Percentiles rank a stretch among this genome's conserved stretches.
Conservation (phyloP, 2,888 invertebrate species). For the Folsomia manolachei region DNA sequence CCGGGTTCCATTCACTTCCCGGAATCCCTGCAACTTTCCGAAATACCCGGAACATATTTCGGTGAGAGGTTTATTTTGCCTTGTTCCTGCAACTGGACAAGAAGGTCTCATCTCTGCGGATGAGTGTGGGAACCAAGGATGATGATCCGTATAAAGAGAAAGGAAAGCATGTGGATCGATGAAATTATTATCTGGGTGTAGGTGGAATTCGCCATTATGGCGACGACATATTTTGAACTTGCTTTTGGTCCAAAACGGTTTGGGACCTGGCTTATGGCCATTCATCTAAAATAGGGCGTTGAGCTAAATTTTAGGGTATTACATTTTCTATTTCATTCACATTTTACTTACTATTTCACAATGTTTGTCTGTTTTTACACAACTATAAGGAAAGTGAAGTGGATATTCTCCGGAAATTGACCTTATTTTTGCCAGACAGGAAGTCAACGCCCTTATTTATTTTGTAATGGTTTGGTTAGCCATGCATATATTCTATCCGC, state of each 20-base stretch:
- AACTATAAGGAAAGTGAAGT: neutral
- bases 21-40: slow-evolving; percentile 1
- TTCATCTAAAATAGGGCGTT: no score
- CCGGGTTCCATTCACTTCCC: neutral
- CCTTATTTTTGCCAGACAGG: neutral
- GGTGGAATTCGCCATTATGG: neutral
- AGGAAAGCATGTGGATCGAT: no score
- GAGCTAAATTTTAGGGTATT: no score
- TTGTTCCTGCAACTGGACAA: neutral
- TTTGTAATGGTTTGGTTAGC: no score
- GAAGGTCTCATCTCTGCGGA: neutral
- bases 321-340: no score
- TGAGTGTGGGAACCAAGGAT: no score
- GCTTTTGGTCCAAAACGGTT: neutral
- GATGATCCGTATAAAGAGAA: no score
- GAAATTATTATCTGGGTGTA: no score
- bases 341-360: no score
- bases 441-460: neutral
- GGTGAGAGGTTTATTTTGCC: neutral
- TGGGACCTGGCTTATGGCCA: no score
- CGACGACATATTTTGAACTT: neutral
- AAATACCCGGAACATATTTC: neutral
- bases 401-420: neutral
- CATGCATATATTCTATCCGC: no score
- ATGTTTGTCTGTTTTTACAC: neutral